Percentiles rank a stretch among this genome's conserved stretches.
phyloP scores from a whole-genome alignment of 2,888 invertebrate genomes.

The Sphaeridia pumilis region DNA sequence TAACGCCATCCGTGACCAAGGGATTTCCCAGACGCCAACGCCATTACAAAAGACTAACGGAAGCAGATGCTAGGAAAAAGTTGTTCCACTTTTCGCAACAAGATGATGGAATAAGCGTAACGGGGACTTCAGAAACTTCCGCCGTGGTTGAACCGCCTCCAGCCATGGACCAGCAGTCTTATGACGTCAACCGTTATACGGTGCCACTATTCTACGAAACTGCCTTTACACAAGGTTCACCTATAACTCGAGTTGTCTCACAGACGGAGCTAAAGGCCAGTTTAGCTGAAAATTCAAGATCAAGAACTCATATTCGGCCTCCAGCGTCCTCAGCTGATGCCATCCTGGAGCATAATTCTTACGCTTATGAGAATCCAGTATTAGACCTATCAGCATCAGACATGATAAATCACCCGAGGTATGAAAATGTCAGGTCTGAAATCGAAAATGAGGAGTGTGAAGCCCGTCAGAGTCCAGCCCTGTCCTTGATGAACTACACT shows the following conservation, averaged over 20 bases:
- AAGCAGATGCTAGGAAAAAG: slow-evolving; percentile 9
- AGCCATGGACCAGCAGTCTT: slow-evolving; percentile 24
- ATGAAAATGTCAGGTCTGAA: slow-evolving; percentile 11
- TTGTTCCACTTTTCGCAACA: background rate
- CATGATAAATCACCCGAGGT: slow-evolving; percentile 33
- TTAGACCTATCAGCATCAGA: slow-evolving; percentile 28
- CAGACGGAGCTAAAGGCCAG: slow-evolving; percentile 29
- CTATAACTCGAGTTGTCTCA: slow-evolving; percentile 31
- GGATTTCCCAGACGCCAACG: background rate
- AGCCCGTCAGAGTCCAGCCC: background rate
- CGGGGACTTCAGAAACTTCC: too few relatives aligned
- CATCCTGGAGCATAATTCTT: slow-evolving; percentile 12
- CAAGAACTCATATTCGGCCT: slow-evolving; percentile 2
- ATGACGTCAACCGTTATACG: slow-evolving; percentile 19
- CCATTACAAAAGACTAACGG: background rate
- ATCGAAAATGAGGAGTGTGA: background rate
- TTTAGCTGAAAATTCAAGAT: slow-evolving; percentile 17
- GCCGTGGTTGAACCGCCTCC: background rate
- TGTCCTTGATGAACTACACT: slow-evolving; percentile 2
- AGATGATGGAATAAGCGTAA: background rate
- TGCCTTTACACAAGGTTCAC: slow-evolving; percentile 28
- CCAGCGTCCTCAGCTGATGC: slow-evolving; percentile 12
- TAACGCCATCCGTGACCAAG: slow-evolving; percentile 19
- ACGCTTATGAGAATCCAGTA: slow-evolving; percentile 32
- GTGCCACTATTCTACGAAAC: slow-evolving; percentile 29